Percentiles rank a stretch among this genome's conserved stretches.
Conservation (phyloP, 2,888 invertebrate genomes). For the Deilephila porcellus region DNA sequence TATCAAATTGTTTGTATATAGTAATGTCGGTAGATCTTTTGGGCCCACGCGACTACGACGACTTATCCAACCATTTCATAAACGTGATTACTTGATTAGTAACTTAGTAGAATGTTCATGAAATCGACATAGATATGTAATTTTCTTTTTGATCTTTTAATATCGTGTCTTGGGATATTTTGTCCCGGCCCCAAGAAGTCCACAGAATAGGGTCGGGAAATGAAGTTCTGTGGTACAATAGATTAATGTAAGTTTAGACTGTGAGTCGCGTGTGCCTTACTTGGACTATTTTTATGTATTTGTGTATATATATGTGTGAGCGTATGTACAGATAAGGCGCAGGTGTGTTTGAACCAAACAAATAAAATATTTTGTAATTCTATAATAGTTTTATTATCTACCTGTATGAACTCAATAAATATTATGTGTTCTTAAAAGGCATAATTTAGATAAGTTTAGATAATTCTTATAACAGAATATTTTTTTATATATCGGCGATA, state of each 20-base stretch:
- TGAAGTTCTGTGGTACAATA: neutral
- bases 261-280: slow-evolving; percentile 20
- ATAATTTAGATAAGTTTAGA: no score
- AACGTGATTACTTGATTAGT: neutral
- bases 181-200: neutral
- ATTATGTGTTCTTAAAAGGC: no score
- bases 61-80: neutral
- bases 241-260: neutral
- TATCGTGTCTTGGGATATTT: neutral
- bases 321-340: slow-evolving; percentile 25
- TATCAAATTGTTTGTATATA: slow-evolving; percentile 22
- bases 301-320: neutral
- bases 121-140: neutral
- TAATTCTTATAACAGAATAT: no score
- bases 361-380: slow-evolving; percentile 34
- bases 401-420: no score
- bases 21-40: neutral
- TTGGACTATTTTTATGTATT: slow-evolving; percentile 13
- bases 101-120: neutral
- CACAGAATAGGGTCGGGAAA: neutral
- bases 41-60: slow-evolving; percentile 6
- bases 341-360: slow-evolving; percentile 31
- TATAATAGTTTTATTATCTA: neutral
- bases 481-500: no score
- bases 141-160: neutral